These are phyloP conservation scores for Clarias pachynema DNA, from an alignment of 2,797 vertebrate genomes.

Conservation along the genomic window DNA sequence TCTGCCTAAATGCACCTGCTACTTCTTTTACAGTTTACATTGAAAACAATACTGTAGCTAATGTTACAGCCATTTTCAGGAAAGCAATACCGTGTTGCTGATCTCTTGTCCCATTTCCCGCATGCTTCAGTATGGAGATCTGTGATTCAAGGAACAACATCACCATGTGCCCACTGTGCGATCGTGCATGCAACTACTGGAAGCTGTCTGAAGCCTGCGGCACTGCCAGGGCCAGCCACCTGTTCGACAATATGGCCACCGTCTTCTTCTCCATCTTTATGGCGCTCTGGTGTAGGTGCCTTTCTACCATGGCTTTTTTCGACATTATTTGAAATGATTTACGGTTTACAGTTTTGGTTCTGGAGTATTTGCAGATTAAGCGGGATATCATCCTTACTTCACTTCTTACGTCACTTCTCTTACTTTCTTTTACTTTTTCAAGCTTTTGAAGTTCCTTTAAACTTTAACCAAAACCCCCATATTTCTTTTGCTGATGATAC, in stretches of 20 bases:
- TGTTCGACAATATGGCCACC: conserved; percentile 86
- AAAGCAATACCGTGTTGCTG: conserved; percentile 3
- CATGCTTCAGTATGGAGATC: conserved; percentile 81
- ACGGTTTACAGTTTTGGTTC: not conserved
- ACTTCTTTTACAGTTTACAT: not conserved
- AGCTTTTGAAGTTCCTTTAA: conserved; percentile 40
- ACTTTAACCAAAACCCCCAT: conserved; percentile 16
- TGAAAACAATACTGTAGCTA: not conserved
- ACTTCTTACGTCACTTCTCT: not conserved
- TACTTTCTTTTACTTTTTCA: not conserved
- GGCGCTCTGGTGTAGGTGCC: conserved; percentile 85
- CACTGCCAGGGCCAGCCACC: conserved; percentile 84
- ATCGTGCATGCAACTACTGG: conserved; percentile 86
- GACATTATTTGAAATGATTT: not conserved
- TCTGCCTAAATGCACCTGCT: not conserved
- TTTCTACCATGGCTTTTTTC: conserved; percentile 2
- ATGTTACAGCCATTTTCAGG: not conserved
- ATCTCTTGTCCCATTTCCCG: conserved; percentile 21
- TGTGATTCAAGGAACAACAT: conserved; percentile 83
- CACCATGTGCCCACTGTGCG: conserved; percentile 87
- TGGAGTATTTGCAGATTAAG: not conserved
- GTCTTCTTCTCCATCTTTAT: conserved; percentile 89
- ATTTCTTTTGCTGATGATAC: conserved; percentile 1
- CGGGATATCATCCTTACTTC: no score
- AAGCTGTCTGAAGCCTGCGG: conserved; percentile 83